A percentile compares a stretch with the other conserved stretches of the same genome.
Evolutionary conservation across 2,797 vertebrate species (phyloP).

Genomic region (Rhabdomys pumilio): DNA sequence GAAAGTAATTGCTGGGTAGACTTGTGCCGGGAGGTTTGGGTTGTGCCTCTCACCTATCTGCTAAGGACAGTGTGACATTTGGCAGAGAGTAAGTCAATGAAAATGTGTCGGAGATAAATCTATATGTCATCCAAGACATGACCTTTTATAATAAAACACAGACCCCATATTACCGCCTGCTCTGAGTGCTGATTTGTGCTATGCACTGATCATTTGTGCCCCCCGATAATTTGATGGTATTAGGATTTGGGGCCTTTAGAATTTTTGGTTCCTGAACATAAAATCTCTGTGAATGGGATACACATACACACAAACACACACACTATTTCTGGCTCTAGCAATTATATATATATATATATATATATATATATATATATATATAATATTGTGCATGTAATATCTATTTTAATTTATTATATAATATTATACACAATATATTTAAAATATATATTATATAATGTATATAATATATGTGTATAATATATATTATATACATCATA

Average conservation of each 20-base stretch:
- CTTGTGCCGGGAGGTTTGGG: neutral
- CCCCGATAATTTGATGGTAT: neutral
- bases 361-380: neutral
- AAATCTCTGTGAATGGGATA: neutral
- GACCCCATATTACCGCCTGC: neutral
- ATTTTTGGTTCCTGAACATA: neutral
- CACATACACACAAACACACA: neutral
- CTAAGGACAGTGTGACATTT: neutral
- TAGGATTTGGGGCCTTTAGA: neutral
- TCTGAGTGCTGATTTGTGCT: neutral
- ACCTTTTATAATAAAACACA: neutral
- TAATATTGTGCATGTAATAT: neutral
- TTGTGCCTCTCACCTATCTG: neutral
- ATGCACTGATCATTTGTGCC: neutral
- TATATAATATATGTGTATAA: too few species aligned
- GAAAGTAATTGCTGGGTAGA: slow-evolving; percentile 9
- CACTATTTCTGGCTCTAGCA: neutral
- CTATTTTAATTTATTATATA: neutral
- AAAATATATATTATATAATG: neutral
- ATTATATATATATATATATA: neutral
- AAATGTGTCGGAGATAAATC: neutral
- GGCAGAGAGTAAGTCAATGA: neutral
- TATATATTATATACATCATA: neutral
- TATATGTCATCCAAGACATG: neutral
- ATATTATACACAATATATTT: neutral